phyloP scores from a whole-genome alignment of 2,888 invertebrate genomes.

The Subacronicta megacephala region DNA sequence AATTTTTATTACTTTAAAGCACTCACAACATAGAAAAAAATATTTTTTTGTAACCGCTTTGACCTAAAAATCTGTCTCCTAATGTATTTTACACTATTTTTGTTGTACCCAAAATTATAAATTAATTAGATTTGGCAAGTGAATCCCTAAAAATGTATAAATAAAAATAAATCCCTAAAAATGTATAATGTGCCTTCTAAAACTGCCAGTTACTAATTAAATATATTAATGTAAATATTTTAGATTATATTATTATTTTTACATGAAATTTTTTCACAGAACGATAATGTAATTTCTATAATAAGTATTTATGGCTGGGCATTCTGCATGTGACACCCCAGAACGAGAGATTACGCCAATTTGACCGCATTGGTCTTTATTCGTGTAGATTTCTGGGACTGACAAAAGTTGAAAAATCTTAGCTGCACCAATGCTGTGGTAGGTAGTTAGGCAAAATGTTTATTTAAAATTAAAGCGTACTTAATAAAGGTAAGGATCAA shows the following conservation, averaged over 20 bases:
- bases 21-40: no score
- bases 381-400: no score
- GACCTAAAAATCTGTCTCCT: no score
- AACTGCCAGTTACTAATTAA: slow-evolving; percentile 86
- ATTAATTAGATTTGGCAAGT: not conserved
- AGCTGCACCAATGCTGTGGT: no score
- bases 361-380: no score
- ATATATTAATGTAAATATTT: slow-evolving; percentile 78
- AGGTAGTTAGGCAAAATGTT: not conserved
- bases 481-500: slow-evolving; percentile 63
- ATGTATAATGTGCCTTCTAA: slow-evolving; percentile 78
- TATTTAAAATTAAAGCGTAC: slow-evolving; percentile 53
- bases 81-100: not conserved
- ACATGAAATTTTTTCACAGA: no score
- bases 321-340: no score
- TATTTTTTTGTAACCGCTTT: no score
- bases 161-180: slow-evolving; percentile 35
- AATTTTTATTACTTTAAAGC: no score
- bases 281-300: slow-evolving; percentile 21
- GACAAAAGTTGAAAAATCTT: no score
- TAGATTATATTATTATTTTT: slow-evolving; percentile 64
- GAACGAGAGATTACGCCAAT: no score
- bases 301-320: no score
- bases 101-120: slow-evolving; percentile 1
- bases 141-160: slow-evolving; percentile 49